Percentiles rank a stretch among this genome's conserved stretches.
Conservation (phyloP, 2,113 vertebrate species). For the Xiphophorus maculatus region DNA sequence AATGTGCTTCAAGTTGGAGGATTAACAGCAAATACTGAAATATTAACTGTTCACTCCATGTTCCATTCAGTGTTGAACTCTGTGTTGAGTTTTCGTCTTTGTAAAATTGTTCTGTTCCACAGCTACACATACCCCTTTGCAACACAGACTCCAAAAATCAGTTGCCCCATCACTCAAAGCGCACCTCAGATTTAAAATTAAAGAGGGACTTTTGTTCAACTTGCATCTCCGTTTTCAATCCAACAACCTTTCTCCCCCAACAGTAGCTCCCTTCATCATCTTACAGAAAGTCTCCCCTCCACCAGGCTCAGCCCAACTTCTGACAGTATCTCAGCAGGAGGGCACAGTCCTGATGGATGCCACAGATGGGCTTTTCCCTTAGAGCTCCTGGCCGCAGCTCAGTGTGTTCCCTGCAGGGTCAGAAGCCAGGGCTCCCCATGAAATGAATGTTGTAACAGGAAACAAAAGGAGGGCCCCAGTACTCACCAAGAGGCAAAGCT, state of each 20-base stretch:
- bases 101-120: neutral
- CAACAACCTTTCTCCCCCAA: conserved; percentile 32
- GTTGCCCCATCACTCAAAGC: conserved; percentile 5
- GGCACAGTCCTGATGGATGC: conserved; percentile 76
- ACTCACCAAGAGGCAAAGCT: conserved; percentile 48
- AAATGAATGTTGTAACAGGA: conserved; percentile 79
- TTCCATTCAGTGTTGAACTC: too few relatives aligned
- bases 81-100: neutral
- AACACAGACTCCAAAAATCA: neutral
- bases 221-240: conserved; percentile 42
- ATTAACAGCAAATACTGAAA: neutral
- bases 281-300: conserved; percentile 39
- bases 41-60: neutral
- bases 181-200: conserved; percentile 28
- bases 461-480: conserved; percentile 76
- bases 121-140: conserved; percentile 17
- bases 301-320: conserved; percentile 50
- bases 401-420: conserved; percentile 73
- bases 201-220: conserved; percentile 38
- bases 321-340: conserved; percentile 79
- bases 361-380: conserved; percentile 80
- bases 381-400: conserved; percentile 65
- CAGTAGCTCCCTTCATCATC: conserved; percentile 39
- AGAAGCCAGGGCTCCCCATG: conserved; percentile 77
- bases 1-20: neutral